phyloP scores from a whole-genome alignment of 2,888 invertebrate species.

The Acleris laterana region DNA sequence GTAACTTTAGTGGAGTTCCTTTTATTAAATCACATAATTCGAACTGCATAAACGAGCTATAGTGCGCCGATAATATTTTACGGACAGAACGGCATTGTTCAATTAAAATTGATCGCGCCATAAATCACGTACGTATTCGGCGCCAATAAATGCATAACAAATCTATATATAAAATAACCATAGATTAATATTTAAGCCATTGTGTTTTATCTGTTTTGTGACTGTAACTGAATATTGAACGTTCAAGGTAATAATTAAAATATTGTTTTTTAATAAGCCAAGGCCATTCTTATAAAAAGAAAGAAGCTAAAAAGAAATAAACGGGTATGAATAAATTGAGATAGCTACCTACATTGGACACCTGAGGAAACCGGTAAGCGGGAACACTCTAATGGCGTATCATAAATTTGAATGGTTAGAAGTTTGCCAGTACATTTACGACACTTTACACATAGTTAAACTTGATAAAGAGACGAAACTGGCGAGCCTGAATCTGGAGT shows the following conservation, averaged over 20 bases:
- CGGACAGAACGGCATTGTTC: slow-evolving; percentile 40
- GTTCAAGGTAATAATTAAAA: background rate
- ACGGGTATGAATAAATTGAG: slow-evolving; percentile 33
- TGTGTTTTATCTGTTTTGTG: background rate
- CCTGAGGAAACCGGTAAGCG: slow-evolving; percentile 35
- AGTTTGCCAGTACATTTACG: slow-evolving; percentile 47
- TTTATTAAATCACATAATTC: slow-evolving; percentile 21
- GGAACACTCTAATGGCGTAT: slow-evolving; percentile 39
- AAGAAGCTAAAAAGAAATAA: slow-evolving; percentile 11
- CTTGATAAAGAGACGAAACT: slow-evolving; percentile 46
- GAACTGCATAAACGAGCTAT: slow-evolving; percentile 26
- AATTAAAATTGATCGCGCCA: slow-evolving; percentile 42
- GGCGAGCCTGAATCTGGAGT: slow-evolving; percentile 33
- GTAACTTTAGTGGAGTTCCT: background rate
- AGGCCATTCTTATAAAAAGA: background rate
- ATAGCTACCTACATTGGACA: slow-evolving; percentile 27
- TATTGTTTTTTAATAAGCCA: background rate
- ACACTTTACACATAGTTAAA: slow-evolving; percentile 52
- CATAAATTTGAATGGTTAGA: slow-evolving; percentile 41
- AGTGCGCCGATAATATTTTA: slow-evolving; percentile 35
- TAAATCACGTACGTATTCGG: slow-evolving; percentile 40
- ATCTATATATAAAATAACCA: background rate
- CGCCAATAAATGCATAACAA: slow-evolving; percentile 26
- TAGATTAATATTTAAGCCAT: background rate
- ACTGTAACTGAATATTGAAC: background rate